Percentiles rank a stretch among this genome's conserved stretches.
phyloP scores from a whole-genome alignment of 2,797 vertebrate species.

The Champsocephalus gunnari region DNA sequence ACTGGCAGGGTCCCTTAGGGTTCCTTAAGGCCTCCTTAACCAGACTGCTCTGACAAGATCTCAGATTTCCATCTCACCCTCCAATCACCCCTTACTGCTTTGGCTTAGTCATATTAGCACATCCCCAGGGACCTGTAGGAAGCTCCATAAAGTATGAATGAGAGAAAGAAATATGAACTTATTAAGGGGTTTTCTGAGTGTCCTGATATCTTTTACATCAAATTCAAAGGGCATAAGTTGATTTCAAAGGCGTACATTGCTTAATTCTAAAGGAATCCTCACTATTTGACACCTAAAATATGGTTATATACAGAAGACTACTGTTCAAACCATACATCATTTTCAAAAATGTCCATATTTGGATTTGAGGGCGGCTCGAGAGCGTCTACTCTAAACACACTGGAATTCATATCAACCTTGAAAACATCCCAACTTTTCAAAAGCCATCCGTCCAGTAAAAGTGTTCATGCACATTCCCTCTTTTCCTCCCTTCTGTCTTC shows the following conservation, averaged over 20 bases:
- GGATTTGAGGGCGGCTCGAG: not conserved
- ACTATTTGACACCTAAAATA: not conserved
- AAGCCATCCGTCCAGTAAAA: not conserved
- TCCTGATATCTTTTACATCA: not conserved
- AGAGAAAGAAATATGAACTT: constrained; percentile 2
- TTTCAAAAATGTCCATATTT: not conserved
- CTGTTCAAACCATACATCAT: not conserved
- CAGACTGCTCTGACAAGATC: constrained; percentile 44
- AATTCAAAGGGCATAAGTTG: not conserved
- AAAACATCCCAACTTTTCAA: not conserved
- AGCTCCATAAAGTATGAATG: constrained; percentile 15
- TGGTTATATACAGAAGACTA: not conserved
- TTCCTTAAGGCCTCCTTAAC: constrained; percentile 58
- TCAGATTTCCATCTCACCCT: constrained; percentile 53
- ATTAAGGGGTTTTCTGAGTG: not conserved
- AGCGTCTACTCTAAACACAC: not conserved
- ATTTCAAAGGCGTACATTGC: not conserved
- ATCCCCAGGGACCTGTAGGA: constrained; percentile 36
- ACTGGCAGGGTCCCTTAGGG: constrained; percentile 48
- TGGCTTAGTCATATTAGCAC: constrained; percentile 70
- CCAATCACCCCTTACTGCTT: constrained; percentile 42
- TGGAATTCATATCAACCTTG: not conserved
- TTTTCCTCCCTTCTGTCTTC: constrained; percentile 1
- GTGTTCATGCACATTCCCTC: constrained; percentile 6
- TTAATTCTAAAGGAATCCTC: not conserved